Conservation (phyloP, 2,888 invertebrate genomes). For the Nysson spinosus region DNA sequence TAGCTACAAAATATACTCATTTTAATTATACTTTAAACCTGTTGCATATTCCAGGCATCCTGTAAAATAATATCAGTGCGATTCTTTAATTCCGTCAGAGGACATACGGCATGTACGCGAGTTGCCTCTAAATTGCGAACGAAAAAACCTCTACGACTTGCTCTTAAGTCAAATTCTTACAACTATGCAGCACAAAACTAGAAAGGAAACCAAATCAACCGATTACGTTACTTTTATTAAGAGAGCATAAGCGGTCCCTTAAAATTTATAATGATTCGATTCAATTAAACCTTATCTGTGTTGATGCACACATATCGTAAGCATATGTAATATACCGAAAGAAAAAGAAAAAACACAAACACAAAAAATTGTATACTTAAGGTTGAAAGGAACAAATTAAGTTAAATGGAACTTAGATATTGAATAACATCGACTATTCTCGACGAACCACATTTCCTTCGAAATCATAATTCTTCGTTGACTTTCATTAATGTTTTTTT, state of each 20-base stretch:
- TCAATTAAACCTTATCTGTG: too few species aligned
- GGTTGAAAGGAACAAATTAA: too few species aligned
- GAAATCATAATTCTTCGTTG: neutral
- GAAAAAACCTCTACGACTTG: slow-evolving; percentile 46
- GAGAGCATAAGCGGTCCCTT: too few species aligned
- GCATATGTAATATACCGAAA: too few species aligned
- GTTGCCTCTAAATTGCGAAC: slow-evolving; percentile 53
- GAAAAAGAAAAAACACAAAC: too few species aligned
- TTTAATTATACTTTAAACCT: slow-evolving; percentile 58
- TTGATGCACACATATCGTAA: too few species aligned
- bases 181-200: slow-evolving; percentile 35
- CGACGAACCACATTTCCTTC: too few species aligned
- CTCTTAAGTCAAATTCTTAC: slow-evolving; percentile 22
- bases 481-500: neutral
- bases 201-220: slow-evolving; percentile 17
- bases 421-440: too few species aligned
- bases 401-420: too few species aligned
- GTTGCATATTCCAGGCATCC: slow-evolving; percentile 59
- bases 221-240: too few species aligned
- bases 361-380: too few species aligned
- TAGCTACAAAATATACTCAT: slow-evolving; percentile 39
- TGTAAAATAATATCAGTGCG: slow-evolving; percentile 58
- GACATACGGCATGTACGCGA: slow-evolving; percentile 31
- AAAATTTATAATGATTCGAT: too few species aligned
- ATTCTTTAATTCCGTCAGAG: slow-evolving; percentile 38